A percentile compares a stretch with the other conserved stretches of the same genome.
Conservation (phyloP, 2,888 invertebrate genomes). For the Dermolepida albohirtum region DNA sequence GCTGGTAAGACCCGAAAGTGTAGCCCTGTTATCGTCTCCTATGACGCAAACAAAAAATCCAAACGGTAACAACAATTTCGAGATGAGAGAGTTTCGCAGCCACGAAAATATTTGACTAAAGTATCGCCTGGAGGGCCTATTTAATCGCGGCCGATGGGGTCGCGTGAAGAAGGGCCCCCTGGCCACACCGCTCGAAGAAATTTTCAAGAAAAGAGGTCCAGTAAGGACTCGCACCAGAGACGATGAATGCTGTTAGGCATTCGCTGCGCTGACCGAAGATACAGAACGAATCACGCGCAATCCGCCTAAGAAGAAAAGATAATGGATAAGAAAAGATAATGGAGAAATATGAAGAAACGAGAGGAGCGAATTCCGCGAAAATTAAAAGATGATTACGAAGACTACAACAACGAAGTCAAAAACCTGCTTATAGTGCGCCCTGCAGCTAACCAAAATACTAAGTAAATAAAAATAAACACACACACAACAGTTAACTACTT, state of each 20-base stretch:
- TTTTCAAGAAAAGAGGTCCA: conserved; percentile 63
- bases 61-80: conserved; percentile 84
- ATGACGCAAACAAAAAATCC: conserved; percentile 69
- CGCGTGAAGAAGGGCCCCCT: conserved; percentile 66
- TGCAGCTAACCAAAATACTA: conserved; percentile 57
- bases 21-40: conserved; percentile 63
- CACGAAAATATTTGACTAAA: conserved; percentile 77
- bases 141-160: conserved; percentile 68
- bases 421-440: conserved; percentile 56
- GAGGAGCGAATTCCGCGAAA: background rate
- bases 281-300: conserved; percentile 39
- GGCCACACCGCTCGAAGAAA: conserved; percentile 65
- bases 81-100: conserved; percentile 78
- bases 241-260: conserved; percentile 43
- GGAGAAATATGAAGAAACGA: background rate
- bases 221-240: conserved; percentile 42
- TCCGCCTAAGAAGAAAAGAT: background rate
- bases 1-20: conserved; percentile 68
- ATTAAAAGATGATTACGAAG: conserved; percentile 18
- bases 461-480: conserved; percentile 6
- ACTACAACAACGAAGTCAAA: conserved; percentile 31
- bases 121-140: conserved; percentile 80
- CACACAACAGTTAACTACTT: background rate
- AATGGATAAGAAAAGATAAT: conserved; percentile 3
- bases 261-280: background rate